Evolutionary conservation across 1,140 invertebrate genomes (phyloP).

Genomic region (Vollenhovia emeryi): DNA sequence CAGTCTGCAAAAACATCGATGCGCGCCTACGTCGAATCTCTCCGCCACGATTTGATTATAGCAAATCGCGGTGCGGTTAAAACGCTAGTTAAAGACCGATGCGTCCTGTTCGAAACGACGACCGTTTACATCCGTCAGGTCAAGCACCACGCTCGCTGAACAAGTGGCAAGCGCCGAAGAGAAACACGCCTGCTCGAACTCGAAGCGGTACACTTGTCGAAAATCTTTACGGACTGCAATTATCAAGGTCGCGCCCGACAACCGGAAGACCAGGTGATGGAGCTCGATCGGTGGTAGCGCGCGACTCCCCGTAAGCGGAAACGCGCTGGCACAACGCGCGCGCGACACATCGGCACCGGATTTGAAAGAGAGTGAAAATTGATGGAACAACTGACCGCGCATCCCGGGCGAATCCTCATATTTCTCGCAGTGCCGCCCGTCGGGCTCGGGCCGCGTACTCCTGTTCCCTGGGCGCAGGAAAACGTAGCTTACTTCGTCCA

Average conservation of each 20-base stretch:
- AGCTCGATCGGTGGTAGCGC: neutral
- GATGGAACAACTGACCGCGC: conserved; percentile 81
- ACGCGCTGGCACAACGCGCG: neutral
- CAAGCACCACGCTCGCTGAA: neutral
- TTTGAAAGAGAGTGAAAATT: neutral
- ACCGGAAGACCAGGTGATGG: neutral
- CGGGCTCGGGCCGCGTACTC: conserved; percentile 79
- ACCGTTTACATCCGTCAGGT: neutral
- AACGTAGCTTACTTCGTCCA: conserved; percentile 84
- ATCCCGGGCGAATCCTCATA: conserved; percentile 84
- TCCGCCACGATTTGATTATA: neutral
- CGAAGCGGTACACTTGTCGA: neutral
- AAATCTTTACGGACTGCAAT: neutral
- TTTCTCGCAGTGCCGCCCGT: conserved; percentile 80
- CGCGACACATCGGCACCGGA: neutral
- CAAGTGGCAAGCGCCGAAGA: neutral
- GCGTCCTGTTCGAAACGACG: neutral
- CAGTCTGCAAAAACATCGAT: neutral
- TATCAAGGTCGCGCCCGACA: neutral
- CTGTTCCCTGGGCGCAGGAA: conserved; percentile 81
- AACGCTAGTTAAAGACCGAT: neutral
- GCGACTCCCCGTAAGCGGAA: neutral
- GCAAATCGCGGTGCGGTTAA: neutral
- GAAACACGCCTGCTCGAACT: neutral
- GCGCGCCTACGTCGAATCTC: neutral